Evolutionary conservation across 2,797 vertebrate genomes (phyloP), one percentile per base, ranked within the genome.

Genomic region (Poeciliopsis gracilis): DNA sequence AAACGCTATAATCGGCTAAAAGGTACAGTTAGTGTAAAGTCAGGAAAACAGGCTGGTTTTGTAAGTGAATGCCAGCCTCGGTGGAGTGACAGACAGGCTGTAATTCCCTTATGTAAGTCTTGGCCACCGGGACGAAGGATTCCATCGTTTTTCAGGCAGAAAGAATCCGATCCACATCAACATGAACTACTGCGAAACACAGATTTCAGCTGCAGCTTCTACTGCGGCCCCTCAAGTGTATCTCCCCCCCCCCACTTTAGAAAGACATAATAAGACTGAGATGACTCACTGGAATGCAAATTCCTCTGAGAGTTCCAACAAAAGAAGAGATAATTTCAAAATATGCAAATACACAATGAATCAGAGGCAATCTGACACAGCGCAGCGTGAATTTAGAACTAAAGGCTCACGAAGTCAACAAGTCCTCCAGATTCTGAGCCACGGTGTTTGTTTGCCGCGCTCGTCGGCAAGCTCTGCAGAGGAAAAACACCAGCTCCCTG

Each of bases 61-160:
- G 78, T 45, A 66, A 85, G 82, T 82, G 77, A 67, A 80, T 78
- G 81, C 77, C 87, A 81, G 81, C 57, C 23, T 57, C 75, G 88
- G 85, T 83, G 85, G 77, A 72, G 87, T 88, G 87, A 88, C 79
- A 70, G 73, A 80, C 81, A 79, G 67, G 74, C 80, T 80, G 71
- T 84, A 76, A 76, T 57, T 69, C 76, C 82, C 84, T 91, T 89
- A 91, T 84, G 78, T 82, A 91, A 91, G 72, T 86, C 81, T 84
- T 89, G 85, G 84, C 86, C 78, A 81, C 77, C 25, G 47, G 73
- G 70, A 82, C 63, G 57, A 61, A 75, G 51, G 53, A 85, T 83
- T 84, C 12, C 79, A 77, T 83, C 83, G 70, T 69, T 75, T 74
- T 66, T 45, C 71, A 45, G 61, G 49, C 66, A 73, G 28, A 71